Evolutionary conservation across 37 sponge, comb jelly and placozoan genomes (phyloP), one percentile per base, ranked within the genome.

Genomic region (Ianthella basta): DNA sequence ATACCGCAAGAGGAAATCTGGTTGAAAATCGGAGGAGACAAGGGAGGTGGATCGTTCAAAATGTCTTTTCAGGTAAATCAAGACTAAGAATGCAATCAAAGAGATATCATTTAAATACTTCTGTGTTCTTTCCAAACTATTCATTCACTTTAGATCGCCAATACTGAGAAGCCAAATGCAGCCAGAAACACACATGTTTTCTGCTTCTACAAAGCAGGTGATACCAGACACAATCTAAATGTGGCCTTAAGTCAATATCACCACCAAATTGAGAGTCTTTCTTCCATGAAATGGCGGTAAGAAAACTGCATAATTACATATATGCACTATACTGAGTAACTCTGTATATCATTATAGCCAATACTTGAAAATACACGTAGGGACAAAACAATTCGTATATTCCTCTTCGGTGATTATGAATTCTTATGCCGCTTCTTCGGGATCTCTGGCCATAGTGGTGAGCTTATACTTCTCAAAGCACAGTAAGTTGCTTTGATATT

Each of bases 11-110:
- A 75, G 21, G 88, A 88, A 56, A 33, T 88, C 24, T 88, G 88
- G 88, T 30, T 88, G 55, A 88, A 82, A 56, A 18, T 88, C 23
- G 88, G 88, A 25, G 88, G 88, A n/a, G 88, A 88, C 38, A 82
- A 82, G 32, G 83, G 89, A 27, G 85, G 89, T 5, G 67, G 34
- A 6, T 59, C 72, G 2, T 79, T 89, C 63, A 89, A 89, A 74
- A 80, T 80, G 81, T 57, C 54, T 24, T 89, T 89, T 23, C 89
- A 89, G 41, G 30, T 89, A n/a, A n/a, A n/a, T n/a, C n/a, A n/a
- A n/a, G n/a, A n/a, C n/a, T n/a, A n/a, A n/a, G n/a, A n/a, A n/a
- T n/a, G n/a, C n/a, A n/a, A n/a, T n/a, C n/a, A n/a, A n/a, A n/a
- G n/a, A n/a, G n/a, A n/a, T n/a, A n/a, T n/a, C n/a, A n/a, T n/a